Conservation (phyloP, 2,113 vertebrate species). For the Nothocercus nigrocapillus region DNA sequence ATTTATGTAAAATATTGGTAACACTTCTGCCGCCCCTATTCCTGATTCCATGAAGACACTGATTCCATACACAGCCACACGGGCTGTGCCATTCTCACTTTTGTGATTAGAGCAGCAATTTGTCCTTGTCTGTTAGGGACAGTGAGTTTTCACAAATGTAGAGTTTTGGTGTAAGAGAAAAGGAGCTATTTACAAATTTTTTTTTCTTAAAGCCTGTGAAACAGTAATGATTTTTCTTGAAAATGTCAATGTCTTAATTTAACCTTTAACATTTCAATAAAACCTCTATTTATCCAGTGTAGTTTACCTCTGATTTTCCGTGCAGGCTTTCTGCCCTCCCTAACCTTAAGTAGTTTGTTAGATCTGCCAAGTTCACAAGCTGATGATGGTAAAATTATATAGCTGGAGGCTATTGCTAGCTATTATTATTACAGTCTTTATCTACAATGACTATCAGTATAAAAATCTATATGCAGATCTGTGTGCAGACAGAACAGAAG, state of each 20-base stretch:
- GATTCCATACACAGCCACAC: not conserved
- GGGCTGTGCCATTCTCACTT: not conserved
- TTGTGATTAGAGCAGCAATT: not conserved
- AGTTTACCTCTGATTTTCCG: not conserved
- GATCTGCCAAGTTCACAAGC: not conserved
- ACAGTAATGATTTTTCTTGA: not conserved
- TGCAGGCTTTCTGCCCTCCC: not conserved
- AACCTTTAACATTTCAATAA: not conserved
- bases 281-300: not conserved
- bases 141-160: not conserved
- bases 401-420: not conserved
- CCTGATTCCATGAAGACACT: not conserved
- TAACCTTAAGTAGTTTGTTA: not conserved
- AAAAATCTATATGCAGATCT: not conserved
- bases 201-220: not conserved
- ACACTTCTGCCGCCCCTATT: not conserved
- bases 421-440: not conserved
- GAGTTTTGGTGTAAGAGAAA: not conserved
- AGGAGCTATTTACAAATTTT: not conserved
- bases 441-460: not conserved
- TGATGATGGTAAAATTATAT: not conserved
- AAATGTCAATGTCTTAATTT: not conserved
- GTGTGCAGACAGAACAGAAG: not conserved
- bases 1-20: not conserved
- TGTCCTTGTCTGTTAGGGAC: not conserved